Evolutionary conservation across 2,888 invertebrate genomes (phyloP).

Genomic region (Pteria penguin): DNA sequence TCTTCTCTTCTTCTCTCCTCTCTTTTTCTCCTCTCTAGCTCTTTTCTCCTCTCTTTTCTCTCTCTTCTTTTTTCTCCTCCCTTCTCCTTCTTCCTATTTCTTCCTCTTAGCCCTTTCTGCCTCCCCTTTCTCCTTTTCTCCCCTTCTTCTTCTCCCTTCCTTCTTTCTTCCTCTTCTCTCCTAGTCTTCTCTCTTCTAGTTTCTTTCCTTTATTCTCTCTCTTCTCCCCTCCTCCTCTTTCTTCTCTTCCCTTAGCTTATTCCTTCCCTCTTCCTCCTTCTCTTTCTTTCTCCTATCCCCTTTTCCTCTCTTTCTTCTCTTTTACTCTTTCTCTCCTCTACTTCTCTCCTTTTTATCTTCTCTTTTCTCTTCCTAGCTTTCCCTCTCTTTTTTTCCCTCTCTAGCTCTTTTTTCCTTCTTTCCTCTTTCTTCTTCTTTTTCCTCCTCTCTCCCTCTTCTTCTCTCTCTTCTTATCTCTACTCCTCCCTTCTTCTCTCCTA

Average conservation of each 20-base stretch:
- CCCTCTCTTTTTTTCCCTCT: background rate
- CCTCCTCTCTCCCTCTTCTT: no score
- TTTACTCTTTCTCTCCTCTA: background rate
- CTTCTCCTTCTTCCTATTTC: background rate
- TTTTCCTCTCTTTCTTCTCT: background rate
- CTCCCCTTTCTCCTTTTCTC: background rate
- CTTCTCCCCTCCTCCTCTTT: background rate
- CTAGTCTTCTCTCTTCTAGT: background rate
- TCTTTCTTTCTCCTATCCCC: background rate
- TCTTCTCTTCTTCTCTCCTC: no score
- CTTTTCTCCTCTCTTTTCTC: no score
- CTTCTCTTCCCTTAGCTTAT: background rate
- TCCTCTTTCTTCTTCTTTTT: background rate
- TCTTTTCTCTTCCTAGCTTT: background rate
- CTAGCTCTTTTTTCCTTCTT: background rate
- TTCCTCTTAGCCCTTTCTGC: background rate
- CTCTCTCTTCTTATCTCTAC: no score
- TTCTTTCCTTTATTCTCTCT: background rate
- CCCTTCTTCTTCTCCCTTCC: background rate
- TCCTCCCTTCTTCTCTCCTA: no score
- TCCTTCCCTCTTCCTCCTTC: background rate
- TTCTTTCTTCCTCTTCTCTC: background rate
- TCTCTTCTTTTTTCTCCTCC: background rate
- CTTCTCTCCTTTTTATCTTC: background rate
- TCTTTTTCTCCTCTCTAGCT: no score